phyloP scores from a whole-genome alignment of 2,888 invertebrate genomes.

The Drosophila nr. fundita region DNA sequence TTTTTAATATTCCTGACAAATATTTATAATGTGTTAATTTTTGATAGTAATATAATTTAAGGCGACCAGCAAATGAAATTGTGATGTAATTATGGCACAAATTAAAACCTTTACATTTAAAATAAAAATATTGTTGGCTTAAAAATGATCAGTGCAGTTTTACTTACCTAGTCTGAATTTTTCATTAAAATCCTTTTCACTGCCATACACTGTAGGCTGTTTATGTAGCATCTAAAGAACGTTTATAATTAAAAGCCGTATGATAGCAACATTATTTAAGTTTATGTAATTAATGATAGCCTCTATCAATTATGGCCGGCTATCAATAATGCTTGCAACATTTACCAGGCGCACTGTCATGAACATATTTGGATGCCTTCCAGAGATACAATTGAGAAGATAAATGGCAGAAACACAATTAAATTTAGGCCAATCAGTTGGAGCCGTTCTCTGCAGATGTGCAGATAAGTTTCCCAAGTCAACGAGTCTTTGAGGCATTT shows the following conservation, averaged over 20 bases:
- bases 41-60: neutral
- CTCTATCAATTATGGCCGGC: slow-evolving; percentile 14
- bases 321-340: neutral
- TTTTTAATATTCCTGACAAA: neutral
- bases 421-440: slow-evolving; percentile 8
- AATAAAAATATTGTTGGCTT: neutral
- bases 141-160: neutral
- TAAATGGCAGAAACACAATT: slow-evolving; percentile 26
- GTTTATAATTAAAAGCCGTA: neutral
- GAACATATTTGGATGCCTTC: slow-evolving; percentile 14
- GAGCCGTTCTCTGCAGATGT: neutral
- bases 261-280: neutral
- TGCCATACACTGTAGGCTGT: too few relatives aligned
- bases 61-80: neutral
- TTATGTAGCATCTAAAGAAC: neutral
- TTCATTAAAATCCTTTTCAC: neutral
- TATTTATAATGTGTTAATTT: neutral
- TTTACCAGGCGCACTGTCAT: slow-evolving; percentile 6
- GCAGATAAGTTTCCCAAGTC: neutral
- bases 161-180: slow-evolving; percentile 1
- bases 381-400: slow-evolving; percentile 5
- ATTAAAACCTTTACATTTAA: neutral
- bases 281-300: neutral
- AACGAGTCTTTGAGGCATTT: neutral
- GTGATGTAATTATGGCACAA: neutral